Evolutionary conservation across 2,113 vertebrate species (phyloP).

Genomic region (Xerus inauris): DNA sequence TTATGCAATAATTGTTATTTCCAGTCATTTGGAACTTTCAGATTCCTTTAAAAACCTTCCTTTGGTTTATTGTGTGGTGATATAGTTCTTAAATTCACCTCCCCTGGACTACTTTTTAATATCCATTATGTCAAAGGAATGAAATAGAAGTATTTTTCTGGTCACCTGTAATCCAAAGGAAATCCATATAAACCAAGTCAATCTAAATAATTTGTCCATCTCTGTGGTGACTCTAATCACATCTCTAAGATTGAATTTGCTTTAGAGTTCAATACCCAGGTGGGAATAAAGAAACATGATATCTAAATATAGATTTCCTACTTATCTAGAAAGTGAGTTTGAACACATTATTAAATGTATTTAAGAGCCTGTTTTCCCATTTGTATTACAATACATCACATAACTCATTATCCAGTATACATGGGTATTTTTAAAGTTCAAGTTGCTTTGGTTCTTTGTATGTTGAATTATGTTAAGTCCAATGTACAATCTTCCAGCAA

Average conservation of each 20-base stretch:
- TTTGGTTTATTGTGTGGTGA: neutral
- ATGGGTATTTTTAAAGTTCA: neutral
- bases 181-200: constrained; percentile 32
- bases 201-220: neutral
- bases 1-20: neutral
- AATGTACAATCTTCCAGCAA: neutral
- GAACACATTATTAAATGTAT: neutral
- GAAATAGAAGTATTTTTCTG: neutral
- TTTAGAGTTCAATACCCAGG: neutral
- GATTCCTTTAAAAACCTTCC: neutral
- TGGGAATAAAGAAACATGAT: neutral
- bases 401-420: neutral
- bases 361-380: neutral
- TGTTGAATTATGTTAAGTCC: neutral
- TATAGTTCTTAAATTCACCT: neutral
- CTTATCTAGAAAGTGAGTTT: neutral
- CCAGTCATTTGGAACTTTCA: neutral
- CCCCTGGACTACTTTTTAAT: neutral
- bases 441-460: neutral
- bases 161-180: neutral
- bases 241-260: neutral
- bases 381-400: neutral
- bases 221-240: neutral
- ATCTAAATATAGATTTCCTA: neutral
- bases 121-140: neutral